phyloP scores from a whole-genome alignment of 2,797 vertebrate species.

The Erpetoichthys calabaricus region DNA sequence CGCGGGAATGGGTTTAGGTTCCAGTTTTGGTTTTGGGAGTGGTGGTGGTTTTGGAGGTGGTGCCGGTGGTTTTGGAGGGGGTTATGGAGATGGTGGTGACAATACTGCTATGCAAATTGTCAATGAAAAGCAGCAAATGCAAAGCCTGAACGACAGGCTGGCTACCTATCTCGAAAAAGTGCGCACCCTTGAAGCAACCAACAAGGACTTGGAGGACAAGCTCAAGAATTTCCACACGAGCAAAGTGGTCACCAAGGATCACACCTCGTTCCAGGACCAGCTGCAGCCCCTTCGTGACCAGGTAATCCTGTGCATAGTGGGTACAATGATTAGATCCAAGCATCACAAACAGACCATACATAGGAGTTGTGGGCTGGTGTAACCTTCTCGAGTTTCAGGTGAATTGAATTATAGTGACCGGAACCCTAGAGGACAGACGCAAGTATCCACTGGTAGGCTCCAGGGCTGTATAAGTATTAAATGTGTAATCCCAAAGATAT shows the following conservation, averaged over 20 bases:
- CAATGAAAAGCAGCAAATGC: constrained; percentile 1
- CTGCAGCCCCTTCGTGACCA: background rate
- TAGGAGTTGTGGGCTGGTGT: no score
- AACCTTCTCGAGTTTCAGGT: no score
- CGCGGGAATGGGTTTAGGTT: background rate
- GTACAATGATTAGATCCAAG: no score
- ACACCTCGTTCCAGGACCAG: background rate
- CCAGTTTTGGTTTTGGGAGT: background rate
- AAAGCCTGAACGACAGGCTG: background rate
- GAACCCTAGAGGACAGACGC: no score
- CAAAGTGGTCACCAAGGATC: background rate
- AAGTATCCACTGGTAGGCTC: no score
- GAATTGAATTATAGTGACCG: no score
- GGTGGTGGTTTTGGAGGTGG: background rate
- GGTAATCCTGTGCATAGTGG: background rate
- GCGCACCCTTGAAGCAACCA: background rate
- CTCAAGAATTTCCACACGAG: background rate
- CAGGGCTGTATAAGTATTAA: no score
- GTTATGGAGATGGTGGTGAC: background rate
- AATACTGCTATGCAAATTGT: background rate
- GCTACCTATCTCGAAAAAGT: background rate
- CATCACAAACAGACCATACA: no score
- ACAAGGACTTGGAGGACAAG: background rate
- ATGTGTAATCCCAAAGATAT: no score
- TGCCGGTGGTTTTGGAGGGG: background rate